Evolutionary conservation across 2,797 vertebrate genomes (phyloP), one percentile per base, ranked within the genome.

Genomic region (Liparis tanakae): DNA sequence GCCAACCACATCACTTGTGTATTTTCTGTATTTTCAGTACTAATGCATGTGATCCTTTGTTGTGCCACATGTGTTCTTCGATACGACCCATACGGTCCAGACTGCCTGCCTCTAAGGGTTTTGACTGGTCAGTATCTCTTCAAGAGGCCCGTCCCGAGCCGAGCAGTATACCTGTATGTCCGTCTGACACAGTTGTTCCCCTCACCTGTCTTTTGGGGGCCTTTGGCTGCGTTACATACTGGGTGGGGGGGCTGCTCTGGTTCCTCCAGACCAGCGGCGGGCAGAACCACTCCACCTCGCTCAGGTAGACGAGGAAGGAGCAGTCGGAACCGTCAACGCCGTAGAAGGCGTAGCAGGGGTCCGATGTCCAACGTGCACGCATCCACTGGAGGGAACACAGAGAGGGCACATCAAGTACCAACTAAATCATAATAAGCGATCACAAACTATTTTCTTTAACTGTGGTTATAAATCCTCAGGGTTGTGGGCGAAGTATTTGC

Each of bases 231-330:
- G 82, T 79, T 15, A 86, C 88, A 0, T 93, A 91, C 65, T 85
- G 86, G 7, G 88, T 94, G 0, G 94, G 93, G 8, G 76, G 85
- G 48, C 65, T 89, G 1, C 95, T 97, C 74, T 92, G 92, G 92
- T 98, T 98, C 63, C 96, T 93, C 97, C 97, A 98, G 56, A 92
- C 86, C 90, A 97, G 89, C 0, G 94, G 94, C 15, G 97, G 97
- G 78, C 98, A 99, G 94, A 99, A 99, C 97, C 97, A 98, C 89
- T 99, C 98, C 0, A 98, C 96, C 86, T 99, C 97, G 0, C 98
- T 99, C 87, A 99, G 95, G 94, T 99, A 99, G 91, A 97, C 88
- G 69, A 99, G 95, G 92, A 99, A 98, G 1, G 98, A 99, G 86
- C 98, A 99, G 87, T 98, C 97, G 0, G 97, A 98, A 71, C 98